Conservation (phyloP, 2,888 invertebrate genomes). For the Aleiodes leptofemur region DNA sequence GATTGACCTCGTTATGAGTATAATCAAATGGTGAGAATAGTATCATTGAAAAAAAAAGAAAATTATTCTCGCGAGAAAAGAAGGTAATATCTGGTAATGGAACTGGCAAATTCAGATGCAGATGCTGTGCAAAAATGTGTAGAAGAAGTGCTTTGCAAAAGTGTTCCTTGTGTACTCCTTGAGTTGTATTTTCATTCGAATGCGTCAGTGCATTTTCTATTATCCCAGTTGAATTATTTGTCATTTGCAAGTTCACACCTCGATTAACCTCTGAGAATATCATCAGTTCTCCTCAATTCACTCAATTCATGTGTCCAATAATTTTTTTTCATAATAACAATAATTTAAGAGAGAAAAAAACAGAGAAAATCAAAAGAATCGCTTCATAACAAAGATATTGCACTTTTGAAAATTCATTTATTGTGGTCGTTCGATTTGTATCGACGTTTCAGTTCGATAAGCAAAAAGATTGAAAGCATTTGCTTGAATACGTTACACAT, state of each 20-base stretch:
- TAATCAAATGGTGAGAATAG: not conserved
- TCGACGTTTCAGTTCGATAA: conserved; percentile 3
- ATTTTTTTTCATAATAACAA: not conserved
- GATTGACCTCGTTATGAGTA: not conserved
- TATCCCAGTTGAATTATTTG: not conserved
- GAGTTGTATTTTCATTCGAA: conserved; percentile 20
- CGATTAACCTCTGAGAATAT: conserved; percentile 7
- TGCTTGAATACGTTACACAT: conserved; percentile 12
- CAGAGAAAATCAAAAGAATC: not conserved
- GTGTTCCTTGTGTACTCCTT: conserved; percentile 6
- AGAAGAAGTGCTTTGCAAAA: conserved; percentile 1
- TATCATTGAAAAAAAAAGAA: not conserved
- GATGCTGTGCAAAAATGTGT: not conserved
- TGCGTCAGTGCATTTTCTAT: not conserved
- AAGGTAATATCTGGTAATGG: conserved; percentile 37
- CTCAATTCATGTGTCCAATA: not conserved
- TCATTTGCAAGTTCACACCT: conserved; percentile 17
- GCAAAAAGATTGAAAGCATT: conserved; percentile 33
- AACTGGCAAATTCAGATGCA: conserved; percentile 12
- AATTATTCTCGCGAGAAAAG: conserved; percentile 16
- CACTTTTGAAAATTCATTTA: conserved; percentile 20
- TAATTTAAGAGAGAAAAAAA: not conserved
- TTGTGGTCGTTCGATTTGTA: not conserved
- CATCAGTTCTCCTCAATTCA: no score
- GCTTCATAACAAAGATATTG: not conserved